phyloP scores from a whole-genome alignment of 2,797 vertebrate species.

The Poecilia wingei region DNA sequence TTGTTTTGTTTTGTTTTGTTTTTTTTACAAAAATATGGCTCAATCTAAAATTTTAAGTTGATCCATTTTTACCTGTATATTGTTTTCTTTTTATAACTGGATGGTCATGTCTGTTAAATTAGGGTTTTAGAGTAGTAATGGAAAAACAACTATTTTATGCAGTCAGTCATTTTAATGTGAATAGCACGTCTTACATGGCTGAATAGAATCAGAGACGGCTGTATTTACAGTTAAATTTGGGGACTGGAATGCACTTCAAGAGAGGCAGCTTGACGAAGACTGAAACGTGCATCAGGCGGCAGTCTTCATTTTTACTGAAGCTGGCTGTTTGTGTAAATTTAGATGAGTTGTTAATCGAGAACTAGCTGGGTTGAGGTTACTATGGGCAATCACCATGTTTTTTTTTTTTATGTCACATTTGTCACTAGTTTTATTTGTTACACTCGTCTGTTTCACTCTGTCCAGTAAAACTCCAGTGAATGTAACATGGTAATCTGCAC shows the following conservation, averaged over 20 bases:
- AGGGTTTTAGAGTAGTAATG: conserved; percentile 10
- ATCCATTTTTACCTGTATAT: conserved; percentile 27
- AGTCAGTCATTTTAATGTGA: conserved; percentile 1
- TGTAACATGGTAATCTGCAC: conserved; percentile 87
- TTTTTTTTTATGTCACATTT: conserved; percentile 33
- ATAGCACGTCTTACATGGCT: conserved; percentile 35
- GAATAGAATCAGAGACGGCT: conserved; percentile 41
- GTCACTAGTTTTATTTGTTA: conserved; percentile 59
- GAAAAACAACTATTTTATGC: not conserved
- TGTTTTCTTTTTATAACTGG: conserved; percentile 20
- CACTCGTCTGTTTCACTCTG: conserved; percentile 63
- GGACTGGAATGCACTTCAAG: conserved; percentile 41
- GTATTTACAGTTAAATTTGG: conserved; percentile 23
- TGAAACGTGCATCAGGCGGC: conserved; percentile 37
- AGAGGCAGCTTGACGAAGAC: conserved; percentile 65
- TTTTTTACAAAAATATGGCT: conserved; percentile 1
- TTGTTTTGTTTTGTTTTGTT: not conserved
- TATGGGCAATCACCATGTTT: conserved; percentile 22
- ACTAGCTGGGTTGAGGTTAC: conserved; percentile 20
- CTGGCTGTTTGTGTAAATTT: conserved; percentile 36
- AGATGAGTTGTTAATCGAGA: conserved; percentile 28
- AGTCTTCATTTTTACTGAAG: conserved; percentile 26
- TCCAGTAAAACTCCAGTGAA: conserved; percentile 84
- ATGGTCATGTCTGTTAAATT: conserved; percentile 20
- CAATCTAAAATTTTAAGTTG: not conserved